Conservation (phyloP, 2,888 invertebrate genomes). For the Seladonia tumulorum region DNA sequence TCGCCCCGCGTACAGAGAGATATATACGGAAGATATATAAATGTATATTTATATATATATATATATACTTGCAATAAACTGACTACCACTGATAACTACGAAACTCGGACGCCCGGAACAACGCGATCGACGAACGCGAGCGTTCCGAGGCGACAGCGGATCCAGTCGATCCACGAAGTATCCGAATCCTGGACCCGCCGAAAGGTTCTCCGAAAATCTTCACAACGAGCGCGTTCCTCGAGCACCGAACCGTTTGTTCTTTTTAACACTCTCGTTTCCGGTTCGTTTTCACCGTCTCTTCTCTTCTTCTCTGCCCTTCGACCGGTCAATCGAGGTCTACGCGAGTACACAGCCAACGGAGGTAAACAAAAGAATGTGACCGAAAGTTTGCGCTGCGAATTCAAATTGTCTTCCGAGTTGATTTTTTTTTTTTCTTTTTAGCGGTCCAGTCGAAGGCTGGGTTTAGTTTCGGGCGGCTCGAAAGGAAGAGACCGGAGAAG, state of each 20-base stretch:
- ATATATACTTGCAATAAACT: constrained; percentile 56
- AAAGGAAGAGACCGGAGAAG: neutral
- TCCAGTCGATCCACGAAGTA: constrained; percentile 62
- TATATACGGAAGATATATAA: constrained; percentile 6
- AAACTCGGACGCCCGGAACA: constrained; percentile 42
- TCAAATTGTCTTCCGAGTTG: neutral
- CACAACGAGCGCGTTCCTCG: constrained; percentile 53
- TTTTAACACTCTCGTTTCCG: neutral
- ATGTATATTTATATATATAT: constrained; percentile 8
- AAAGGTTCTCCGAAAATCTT: constrained; percentile 9
- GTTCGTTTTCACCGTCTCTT: constrained; percentile 1
- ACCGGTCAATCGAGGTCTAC: neutral
- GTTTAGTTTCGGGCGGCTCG: neutral
- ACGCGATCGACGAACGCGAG: constrained; percentile 54
- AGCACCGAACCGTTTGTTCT: constrained; percentile 48
- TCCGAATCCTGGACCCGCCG: constrained; percentile 60
- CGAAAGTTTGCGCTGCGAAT: neutral
- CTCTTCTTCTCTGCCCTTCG: neutral
- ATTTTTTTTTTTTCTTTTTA: neutral
- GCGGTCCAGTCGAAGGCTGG: neutral
- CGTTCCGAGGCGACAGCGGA: constrained; percentile 49
- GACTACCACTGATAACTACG: constrained; percentile 63
- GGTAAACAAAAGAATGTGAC: neutral
- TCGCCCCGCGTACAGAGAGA: neutral
- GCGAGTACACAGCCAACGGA: neutral